Evolutionary conservation across 1,140 invertebrate species (phyloP).

Genomic region (Drosophila pseudoananassae): DNA sequence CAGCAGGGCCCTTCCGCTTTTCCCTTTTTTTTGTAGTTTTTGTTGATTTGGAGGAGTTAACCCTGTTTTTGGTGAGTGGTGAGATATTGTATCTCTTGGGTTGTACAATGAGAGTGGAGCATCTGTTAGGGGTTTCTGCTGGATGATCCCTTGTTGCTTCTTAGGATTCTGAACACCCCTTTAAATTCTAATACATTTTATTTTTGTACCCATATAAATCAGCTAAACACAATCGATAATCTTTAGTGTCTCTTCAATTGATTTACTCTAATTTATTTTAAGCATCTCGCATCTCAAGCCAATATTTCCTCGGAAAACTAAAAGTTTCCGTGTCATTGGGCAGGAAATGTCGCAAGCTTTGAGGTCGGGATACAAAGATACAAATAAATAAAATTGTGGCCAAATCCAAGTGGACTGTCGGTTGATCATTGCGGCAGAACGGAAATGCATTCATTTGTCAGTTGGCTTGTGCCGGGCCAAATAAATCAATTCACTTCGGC

Average conservation of each 20-base stretch:
- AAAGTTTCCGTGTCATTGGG: conserved; percentile 40
- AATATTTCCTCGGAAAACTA: conserved; percentile 25
- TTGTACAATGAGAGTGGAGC: conserved; percentile 15
- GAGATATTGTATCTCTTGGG: conserved; percentile 25
- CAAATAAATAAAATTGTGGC: conserved; percentile 34
- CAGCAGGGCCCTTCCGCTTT: conserved; percentile 30
- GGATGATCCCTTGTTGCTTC: neutral
- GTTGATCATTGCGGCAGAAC: conserved; percentile 45
- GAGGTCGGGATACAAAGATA: conserved; percentile 1
- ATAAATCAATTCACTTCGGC: conserved; percentile 71
- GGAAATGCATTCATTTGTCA: conserved; percentile 77
- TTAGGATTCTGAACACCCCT: neutral
- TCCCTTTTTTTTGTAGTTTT: neutral
- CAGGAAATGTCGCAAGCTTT: conserved; percentile 50
- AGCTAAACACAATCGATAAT: conserved; percentile 19
- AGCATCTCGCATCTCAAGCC: conserved; percentile 2
- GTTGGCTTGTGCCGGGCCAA: conserved; percentile 41
- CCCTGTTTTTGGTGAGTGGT: conserved; percentile 19
- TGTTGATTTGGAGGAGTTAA: conserved; percentile 24
- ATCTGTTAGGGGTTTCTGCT: conserved; percentile 12
- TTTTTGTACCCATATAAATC: neutral
- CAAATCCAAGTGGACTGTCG: conserved; percentile 44
- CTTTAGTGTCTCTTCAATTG: conserved; percentile 24
- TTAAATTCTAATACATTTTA: neutral
- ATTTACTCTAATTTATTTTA: conserved; percentile 39